phyloP scores from a whole-genome alignment of 2,797 vertebrate species.

The Echeneis naucrates region DNA sequence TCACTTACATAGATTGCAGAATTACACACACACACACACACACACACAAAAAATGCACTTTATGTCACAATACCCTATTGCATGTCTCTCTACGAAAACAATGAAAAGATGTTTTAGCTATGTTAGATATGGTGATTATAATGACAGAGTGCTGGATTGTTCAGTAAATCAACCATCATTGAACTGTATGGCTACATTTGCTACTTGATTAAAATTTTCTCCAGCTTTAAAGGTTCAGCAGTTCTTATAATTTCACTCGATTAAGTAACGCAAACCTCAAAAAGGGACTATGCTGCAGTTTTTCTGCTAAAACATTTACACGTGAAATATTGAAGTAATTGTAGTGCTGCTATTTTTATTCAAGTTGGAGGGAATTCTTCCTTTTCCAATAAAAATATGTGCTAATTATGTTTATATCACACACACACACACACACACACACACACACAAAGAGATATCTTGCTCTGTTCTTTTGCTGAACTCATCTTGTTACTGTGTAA shows the following conservation, averaged over 20 bases:
- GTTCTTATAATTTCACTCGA: no score
- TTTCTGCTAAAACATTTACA: not conserved
- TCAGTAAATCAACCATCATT: not conserved
- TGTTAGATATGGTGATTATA: not conserved
- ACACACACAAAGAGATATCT: no score
- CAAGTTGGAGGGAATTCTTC: not conserved
- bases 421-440: not conserved
- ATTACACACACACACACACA: no score
- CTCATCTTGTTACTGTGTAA: constrained; percentile 14
- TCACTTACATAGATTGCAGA: not conserved
- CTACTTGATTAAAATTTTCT: no score
- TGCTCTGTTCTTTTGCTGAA: constrained; percentile 22
- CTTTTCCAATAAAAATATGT: not conserved
- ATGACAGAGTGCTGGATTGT: not conserved
- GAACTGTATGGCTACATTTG: no score
- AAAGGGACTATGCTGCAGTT: no score
- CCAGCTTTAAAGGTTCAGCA: no score
- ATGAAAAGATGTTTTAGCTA: not conserved
- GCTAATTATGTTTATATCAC: not conserved
- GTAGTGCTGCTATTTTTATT: not conserved
- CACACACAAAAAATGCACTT: not conserved
- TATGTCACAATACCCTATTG: not conserved
- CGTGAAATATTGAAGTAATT: not conserved
- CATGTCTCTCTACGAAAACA: not conserved
- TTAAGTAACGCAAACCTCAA: no score